Conservation (phyloP, 2,113 vertebrate genomes). For the Percopsis transmontana region DNA sequence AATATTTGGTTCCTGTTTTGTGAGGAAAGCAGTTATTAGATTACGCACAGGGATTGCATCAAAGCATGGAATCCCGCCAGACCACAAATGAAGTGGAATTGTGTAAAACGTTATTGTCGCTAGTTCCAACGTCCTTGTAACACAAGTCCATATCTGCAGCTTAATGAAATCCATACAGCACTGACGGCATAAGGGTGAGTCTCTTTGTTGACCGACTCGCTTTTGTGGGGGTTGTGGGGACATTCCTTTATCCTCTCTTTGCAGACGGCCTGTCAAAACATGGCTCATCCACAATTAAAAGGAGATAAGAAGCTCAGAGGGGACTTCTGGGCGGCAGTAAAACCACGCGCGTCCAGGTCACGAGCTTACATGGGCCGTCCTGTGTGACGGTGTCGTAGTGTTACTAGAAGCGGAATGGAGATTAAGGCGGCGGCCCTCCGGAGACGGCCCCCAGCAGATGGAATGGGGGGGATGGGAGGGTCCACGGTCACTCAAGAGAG, state of each 20-base stretch:
- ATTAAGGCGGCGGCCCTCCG: constrained; percentile 39
- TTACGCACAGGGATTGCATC: not conserved
- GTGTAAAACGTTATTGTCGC: not conserved
- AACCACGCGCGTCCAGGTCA: constrained; percentile 28
- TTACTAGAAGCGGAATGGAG: constrained; percentile 26
- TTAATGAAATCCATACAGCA: not conserved
- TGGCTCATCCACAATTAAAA: constrained; percentile 38
- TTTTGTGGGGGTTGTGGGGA: constrained; percentile 2
- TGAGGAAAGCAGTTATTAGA: not conserved
- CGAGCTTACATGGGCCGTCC: constrained; percentile 24
- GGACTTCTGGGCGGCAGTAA: constrained; percentile 24
- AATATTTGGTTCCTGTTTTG: not conserved
- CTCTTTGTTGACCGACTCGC: constrained; percentile 5
- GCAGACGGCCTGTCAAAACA: constrained; percentile 46
- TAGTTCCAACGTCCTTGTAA: too few species aligned
- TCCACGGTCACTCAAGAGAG: constrained; percentile 50
- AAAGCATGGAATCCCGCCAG: constrained; percentile 1
- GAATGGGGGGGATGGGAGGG: constrained; percentile 25
- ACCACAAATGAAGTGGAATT: not conserved
- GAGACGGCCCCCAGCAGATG: constrained; percentile 41
- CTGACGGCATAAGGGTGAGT: not conserved
- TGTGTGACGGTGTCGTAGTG: constrained; percentile 13
- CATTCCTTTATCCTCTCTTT: constrained; percentile 22
- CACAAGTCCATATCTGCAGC: too few species aligned
- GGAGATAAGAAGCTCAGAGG: constrained; percentile 54